phyloP scores from a whole-genome alignment of 2,113 vertebrate species.

The Callorhinus ursinus region DNA sequence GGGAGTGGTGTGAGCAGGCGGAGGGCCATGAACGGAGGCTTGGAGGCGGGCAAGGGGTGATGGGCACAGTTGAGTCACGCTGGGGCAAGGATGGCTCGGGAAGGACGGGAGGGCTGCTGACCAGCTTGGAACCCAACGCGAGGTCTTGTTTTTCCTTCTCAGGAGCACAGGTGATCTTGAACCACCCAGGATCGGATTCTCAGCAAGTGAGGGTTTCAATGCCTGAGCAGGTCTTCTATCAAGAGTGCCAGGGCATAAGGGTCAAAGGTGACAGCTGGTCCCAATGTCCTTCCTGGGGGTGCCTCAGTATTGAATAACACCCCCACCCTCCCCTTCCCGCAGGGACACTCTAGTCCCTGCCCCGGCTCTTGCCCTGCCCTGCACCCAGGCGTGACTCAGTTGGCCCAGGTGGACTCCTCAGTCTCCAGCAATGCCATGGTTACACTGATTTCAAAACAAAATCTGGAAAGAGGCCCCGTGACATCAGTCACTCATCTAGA shows the following conservation, averaged over 20 bases:
- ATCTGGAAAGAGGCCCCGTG: conserved; percentile 81
- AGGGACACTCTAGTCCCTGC: not conserved
- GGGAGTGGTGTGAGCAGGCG: not conserved
- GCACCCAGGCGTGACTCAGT: conserved; percentile 4
- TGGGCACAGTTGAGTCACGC: fast-evolving
- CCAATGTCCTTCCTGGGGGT: not conserved
- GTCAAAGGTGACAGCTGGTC: not conserved
- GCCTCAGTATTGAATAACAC: too few relatives aligned
- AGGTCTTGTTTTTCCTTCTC: too few relatives aligned
- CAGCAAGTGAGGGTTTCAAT: not conserved
- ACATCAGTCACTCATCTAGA: conserved; percentile 59
- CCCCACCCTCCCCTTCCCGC: fast-evolving
- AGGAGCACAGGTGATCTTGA: not conserved
- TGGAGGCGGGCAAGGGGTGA: fast-evolving
- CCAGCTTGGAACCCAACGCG: fast-evolving
- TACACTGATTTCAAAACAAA: conserved; percentile 81
- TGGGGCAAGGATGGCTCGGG: not conserved
- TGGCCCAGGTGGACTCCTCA: not conserved
- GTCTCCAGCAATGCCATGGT: conserved; percentile 83
- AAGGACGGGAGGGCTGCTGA: fast-evolving
- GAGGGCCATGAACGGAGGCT: not conserved
- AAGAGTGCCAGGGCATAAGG: not conserved
- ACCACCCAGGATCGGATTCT: not conserved
- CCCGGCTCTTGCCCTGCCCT: not conserved
- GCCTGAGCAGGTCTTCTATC: not conserved